Conservation (phyloP, 64 coral and sea anemone species). For the Actinia equina region DNA sequence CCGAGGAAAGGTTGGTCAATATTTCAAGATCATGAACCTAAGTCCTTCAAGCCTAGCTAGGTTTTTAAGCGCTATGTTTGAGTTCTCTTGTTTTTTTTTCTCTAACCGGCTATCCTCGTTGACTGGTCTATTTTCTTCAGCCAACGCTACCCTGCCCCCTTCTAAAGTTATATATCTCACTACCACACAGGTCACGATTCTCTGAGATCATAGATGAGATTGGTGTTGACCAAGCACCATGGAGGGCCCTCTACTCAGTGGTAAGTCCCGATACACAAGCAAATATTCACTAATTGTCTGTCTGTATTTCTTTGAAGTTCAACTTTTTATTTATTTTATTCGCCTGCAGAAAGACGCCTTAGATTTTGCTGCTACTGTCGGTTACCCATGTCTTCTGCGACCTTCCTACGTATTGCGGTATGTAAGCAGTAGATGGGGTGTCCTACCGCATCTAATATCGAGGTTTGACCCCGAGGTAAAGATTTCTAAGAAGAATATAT, state of each 20-base stretch:
- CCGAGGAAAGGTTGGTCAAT: constrained; percentile 87
- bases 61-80: neutral
- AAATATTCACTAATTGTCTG: too few species aligned
- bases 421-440: neutral
- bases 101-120: too few species aligned
- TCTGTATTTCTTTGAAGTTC: neutral
- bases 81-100: too few species aligned
- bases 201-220: constrained; percentile 95
- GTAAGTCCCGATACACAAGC: constrained; percentile 26
- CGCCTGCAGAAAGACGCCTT: constrained; percentile 83
- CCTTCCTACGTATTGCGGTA: constrained; percentile 96
- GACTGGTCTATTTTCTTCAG: too few species aligned
- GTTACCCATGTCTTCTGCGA: constrained; percentile 89
- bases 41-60: too few species aligned
- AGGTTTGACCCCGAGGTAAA: too few species aligned
- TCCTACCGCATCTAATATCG: too few species aligned
- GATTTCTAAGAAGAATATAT: too few species aligned
- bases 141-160: too few species aligned
- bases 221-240: constrained; percentile 84
- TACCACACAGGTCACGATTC: constrained; percentile 66
- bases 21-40: neutral
- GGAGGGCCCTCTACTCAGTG: constrained; percentile 86
- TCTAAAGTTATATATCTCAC: neutral
- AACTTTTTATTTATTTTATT: neutral
- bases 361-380: constrained; percentile 91